Evolutionary conservation across 2,113 vertebrate species (phyloP).

Genomic region (Orthonyx spaldingii): DNA sequence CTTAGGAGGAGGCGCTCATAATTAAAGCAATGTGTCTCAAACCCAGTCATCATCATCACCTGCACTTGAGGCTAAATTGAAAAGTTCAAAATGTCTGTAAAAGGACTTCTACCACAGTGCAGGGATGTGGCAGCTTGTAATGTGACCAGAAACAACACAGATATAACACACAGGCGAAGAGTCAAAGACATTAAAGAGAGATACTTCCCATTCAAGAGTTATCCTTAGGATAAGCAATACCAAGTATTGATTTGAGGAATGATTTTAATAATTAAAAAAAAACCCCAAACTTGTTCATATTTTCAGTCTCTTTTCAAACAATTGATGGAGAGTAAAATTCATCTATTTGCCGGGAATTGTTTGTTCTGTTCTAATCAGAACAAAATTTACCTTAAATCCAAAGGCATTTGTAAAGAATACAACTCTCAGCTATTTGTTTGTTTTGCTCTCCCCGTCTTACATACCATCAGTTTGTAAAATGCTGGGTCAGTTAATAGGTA

Average conservation of each 20-base stretch:
- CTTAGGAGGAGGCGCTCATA: neutral
- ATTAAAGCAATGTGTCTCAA: neutral
- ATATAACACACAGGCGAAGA: neutral
- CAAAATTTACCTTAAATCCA: constrained; percentile 32
- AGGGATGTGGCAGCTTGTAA: neutral
- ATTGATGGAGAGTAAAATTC: neutral
- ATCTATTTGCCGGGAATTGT: neutral
- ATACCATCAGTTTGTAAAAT: constrained; percentile 67
- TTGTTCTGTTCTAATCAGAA: constrained; percentile 31
- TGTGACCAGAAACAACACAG: neutral
- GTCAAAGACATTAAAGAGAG: neutral
- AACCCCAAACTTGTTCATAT: neutral
- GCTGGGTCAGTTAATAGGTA: constrained; percentile 69
- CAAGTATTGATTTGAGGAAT: neutral
- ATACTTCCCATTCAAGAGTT: neutral
- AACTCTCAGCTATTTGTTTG: constrained; percentile 56
- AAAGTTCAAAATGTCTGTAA: neutral
- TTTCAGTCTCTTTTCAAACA: neutral
- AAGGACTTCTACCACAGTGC: neutral
- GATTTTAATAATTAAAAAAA: neutral
- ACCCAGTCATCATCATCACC: neutral
- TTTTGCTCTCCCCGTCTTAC: constrained; percentile 59
- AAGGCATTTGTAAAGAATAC: constrained; percentile 59
- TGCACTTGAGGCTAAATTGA: neutral
- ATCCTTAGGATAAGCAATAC: neutral